Conservation (phyloP, 2,797 vertebrate species). For the Gambusia yucatana region DNA sequence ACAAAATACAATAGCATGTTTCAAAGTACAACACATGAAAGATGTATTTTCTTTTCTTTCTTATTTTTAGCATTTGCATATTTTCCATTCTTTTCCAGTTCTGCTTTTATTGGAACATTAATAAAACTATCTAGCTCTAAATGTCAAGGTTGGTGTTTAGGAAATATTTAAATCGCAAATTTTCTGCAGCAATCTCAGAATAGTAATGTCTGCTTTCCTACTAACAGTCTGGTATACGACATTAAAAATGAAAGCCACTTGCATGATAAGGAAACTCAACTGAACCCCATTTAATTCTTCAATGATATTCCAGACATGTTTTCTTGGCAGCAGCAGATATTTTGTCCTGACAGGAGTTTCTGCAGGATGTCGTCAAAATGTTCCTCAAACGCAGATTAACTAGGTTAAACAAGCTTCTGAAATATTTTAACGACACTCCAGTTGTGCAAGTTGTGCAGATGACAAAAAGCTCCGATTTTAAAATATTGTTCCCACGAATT, state of each 20-base stretch:
- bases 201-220: not conserved
- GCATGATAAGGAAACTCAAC: not conserved
- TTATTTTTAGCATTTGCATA: not conserved
- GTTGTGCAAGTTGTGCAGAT: not conserved
- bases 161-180: not conserved
- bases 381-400: not conserved
- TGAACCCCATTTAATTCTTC: not conserved
- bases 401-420: not conserved
- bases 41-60: not conserved
- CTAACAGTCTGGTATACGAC: not conserved
- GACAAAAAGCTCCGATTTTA: not conserved
- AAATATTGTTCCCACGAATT: not conserved
- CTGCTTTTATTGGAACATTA: not conserved
- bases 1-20: not conserved
- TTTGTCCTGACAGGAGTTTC: not conserved
- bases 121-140: not conserved
- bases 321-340: not conserved
- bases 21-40: not conserved
- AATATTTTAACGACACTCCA: not conserved
- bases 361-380: not conserved
- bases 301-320: not conserved
- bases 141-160: not conserved
- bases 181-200: not conserved
- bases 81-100: not conserved
- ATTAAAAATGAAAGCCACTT: not conserved